Evolutionary conservation across 2,797 vertebrate genomes (phyloP).

Genomic region (Gypaetus barbatus): DNA sequence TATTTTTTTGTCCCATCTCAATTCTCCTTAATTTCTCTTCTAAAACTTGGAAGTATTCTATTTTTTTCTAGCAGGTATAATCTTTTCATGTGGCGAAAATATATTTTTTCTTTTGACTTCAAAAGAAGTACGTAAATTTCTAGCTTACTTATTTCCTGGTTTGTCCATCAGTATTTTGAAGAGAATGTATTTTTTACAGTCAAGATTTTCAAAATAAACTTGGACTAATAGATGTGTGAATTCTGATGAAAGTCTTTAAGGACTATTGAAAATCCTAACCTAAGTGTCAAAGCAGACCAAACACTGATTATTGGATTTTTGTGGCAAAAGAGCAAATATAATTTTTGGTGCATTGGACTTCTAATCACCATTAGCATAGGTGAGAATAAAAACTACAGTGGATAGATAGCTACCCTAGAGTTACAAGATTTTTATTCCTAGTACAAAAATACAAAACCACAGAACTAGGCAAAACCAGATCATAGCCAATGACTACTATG

Average conservation of each 20-base stretch:
- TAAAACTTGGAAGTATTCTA: not conserved
- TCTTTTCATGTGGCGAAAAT: not conserved
- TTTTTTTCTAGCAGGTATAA: not conserved
- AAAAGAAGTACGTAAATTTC: not conserved
- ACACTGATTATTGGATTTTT: not conserved
- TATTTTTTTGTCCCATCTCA: not conserved
- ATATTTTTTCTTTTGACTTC: not conserved
- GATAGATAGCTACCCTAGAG: not conserved
- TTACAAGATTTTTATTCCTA: not conserved
- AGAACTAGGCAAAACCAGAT: not conserved
- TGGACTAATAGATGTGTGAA: not conserved
- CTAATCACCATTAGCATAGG: not conserved
- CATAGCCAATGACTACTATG: not conserved
- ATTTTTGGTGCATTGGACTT: not conserved
- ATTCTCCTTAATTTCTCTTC: not conserved
- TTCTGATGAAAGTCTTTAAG: not conserved
- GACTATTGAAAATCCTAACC: not conserved
- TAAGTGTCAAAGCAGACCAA: not conserved
- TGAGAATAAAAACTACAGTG: not conserved
- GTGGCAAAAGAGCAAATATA: not conserved
- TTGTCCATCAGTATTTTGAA: not conserved
- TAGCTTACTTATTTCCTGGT: not conserved
- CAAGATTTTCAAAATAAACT: not conserved
- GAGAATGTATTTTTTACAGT: not conserved
- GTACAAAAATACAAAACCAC: not conserved